Evolutionary conservation across 2,888 invertebrate genomes (phyloP).

Genomic region (Drosophila quinaria): DNA sequence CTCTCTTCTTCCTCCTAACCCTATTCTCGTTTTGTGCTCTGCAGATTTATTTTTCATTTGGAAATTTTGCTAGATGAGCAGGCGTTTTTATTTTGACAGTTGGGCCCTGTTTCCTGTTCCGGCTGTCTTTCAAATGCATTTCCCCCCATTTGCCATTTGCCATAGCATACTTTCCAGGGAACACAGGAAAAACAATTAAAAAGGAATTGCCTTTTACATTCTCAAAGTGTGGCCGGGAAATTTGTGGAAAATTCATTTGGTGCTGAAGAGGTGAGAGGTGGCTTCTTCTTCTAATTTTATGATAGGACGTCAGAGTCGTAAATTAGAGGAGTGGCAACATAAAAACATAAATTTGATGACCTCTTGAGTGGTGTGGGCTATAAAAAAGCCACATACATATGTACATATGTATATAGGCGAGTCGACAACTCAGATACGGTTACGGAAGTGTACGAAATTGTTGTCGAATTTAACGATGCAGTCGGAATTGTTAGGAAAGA

Average conservation of each 20-base stretch:
- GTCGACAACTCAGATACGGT: neutral
- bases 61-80: slow-evolving; percentile 64
- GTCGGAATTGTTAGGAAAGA: neutral
- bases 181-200: slow-evolving; percentile 73
- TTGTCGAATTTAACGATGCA: slow-evolving; percentile 19
- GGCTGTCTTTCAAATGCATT: slow-evolving; percentile 16
- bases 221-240: slow-evolving; percentile 29
- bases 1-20: neutral
- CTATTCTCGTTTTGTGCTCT: neutral
- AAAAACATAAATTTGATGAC: slow-evolving; percentile 44
- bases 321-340: slow-evolving; percentile 42
- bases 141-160: slow-evolving; percentile 1
- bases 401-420: neutral
- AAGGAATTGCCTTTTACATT: slow-evolving; percentile 66
- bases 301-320: slow-evolving; percentile 32
- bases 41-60: slow-evolving; percentile 65
- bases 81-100: slow-evolving; percentile 79
- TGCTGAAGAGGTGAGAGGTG: slow-evolving; percentile 21
- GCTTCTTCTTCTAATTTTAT: slow-evolving; percentile 15
- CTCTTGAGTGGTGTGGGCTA: slow-evolving; percentile 15
- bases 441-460: slow-evolving; percentile 39
- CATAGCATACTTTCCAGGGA: slow-evolving; percentile 35
- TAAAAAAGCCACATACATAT: slow-evolving; percentile 2
- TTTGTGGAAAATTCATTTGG: slow-evolving; percentile 35
- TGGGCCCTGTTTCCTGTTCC: slow-evolving; percentile 38